Percentiles rank a stretch among this genome's conserved stretches.
Evolutionary conservation across 2,888 invertebrate species (phyloP).

Genomic region (Microdon myrmicae): DNA sequence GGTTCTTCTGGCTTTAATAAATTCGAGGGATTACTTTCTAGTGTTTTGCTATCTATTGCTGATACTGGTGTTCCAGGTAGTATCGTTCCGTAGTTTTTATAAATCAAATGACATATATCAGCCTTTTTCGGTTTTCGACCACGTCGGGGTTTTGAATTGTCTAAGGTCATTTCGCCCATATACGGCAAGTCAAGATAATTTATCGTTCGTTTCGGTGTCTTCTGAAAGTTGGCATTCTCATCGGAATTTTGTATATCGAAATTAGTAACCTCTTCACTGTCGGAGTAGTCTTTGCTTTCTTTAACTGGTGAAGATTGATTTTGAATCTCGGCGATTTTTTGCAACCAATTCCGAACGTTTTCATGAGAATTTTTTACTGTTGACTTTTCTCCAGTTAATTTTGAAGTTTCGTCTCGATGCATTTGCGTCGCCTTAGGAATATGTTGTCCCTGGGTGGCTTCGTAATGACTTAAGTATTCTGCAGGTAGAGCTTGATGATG

Average conservation of each 20-base stretch:
- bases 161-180: slow-evolving; percentile 92
- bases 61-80: slow-evolving; percentile 78
- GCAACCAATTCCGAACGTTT: slow-evolving; percentile 79
- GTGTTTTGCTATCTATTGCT: slow-evolving; percentile 62
- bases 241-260: slow-evolving; percentile 59
- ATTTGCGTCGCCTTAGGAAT: slow-evolving; percentile 60
- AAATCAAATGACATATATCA: slow-evolving; percentile 90
- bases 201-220: slow-evolving; percentile 66
- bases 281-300: slow-evolving; percentile 35
- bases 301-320: slow-evolving; percentile 56
- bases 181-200: slow-evolving; percentile 87
- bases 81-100: slow-evolving; percentile 90
- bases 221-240: slow-evolving; percentile 55
- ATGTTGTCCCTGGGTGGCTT: slow-evolving; percentile 74
- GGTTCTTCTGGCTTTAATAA: slow-evolving; percentile 72
- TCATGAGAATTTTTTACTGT: slow-evolving; percentile 70
- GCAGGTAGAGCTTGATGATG: slow-evolving; percentile 83
- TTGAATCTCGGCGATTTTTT: slow-evolving; percentile 79
- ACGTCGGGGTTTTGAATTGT: slow-evolving; percentile 85
- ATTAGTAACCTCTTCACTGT: slow-evolving; percentile 55
- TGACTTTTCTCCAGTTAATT: slow-evolving; percentile 65
- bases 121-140: slow-evolving; percentile 92
- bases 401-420: slow-evolving; percentile 59
- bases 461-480: slow-evolving; percentile 82
- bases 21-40: slow-evolving; percentile 5